A percentile compares a stretch with the other conserved stretches of the same genome.
Conservation (phyloP, 2,888 invertebrate genomes). For the Eupithecia abbreviata region DNA sequence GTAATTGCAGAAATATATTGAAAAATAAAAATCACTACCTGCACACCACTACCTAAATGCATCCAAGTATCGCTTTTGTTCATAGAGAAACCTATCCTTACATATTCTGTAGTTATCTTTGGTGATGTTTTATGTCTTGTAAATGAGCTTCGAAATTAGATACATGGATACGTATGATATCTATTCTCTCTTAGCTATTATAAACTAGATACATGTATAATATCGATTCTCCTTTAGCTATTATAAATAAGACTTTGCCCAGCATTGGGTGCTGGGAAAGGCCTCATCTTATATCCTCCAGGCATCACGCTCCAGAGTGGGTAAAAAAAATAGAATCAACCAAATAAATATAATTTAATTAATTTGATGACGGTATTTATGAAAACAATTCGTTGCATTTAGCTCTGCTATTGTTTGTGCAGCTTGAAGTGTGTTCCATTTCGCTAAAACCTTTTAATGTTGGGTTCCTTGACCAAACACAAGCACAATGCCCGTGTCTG, state of each 20-base stretch:
- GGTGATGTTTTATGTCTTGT: neutral
- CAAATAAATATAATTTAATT: neutral
- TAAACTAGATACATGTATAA: too few relatives aligned
- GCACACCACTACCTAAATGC: too few relatives aligned
- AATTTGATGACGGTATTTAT: neutral
- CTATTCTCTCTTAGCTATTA: too few relatives aligned
- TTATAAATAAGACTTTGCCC: too few relatives aligned
- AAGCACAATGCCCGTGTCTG: neutral
- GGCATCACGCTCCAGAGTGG: neutral
- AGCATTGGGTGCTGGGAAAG: too few relatives aligned
- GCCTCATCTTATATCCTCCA: too few relatives aligned
- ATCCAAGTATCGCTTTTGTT: neutral
- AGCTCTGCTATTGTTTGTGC: neutral
- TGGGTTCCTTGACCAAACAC: neutral
- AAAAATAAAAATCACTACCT: neutral
- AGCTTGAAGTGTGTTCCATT: neutral
- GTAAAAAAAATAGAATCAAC: neutral
- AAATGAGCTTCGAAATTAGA: neutral
- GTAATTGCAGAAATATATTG: neutral
- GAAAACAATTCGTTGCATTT: neutral
- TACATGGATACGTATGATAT: neutral
- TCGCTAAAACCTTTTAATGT: neutral
- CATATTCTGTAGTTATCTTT: neutral
- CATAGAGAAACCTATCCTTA: neutral
- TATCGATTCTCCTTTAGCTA: too few relatives aligned